A percentile compares a stretch with the other conserved stretches of the same genome.
These are phyloP conservation scores for Myrmecophaga tridactyla DNA, from an alignment of 2,113 vertebrate genomes.

Conservation along the genomic window DNA sequence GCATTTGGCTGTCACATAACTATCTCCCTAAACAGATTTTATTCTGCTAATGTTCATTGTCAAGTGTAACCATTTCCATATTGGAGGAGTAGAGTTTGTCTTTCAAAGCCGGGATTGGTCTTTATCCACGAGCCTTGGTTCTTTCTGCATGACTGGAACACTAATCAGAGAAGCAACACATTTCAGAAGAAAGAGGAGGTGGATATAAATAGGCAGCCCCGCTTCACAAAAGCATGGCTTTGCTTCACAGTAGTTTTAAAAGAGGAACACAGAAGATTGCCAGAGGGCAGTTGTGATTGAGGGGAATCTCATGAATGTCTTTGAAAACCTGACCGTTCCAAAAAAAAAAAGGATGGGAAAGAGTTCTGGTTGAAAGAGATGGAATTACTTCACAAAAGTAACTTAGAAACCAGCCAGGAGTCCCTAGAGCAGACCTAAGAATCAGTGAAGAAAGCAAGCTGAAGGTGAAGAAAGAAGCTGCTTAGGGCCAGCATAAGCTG, in stretches of 20 bases:
- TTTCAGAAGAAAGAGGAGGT: conserved; percentile 30
- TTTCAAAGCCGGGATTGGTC: conserved; percentile 52
- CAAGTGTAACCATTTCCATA: background rate
- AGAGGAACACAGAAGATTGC: conserved; percentile 21
- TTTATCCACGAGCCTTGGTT: conserved; percentile 19
- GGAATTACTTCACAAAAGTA: background rate
- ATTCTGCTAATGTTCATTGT: background rate
- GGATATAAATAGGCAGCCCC: conserved; percentile 63
- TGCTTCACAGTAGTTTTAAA: conserved; percentile 50
- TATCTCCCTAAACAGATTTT: conserved; percentile 35
- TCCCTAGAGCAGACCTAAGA: background rate
- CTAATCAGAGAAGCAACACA: conserved; percentile 52
- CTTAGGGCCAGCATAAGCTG: background rate
- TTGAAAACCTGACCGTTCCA: conserved; percentile 44
- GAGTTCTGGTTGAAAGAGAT: background rate
- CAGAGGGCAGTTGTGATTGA: conserved; percentile 41
- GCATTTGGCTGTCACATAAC: conserved; percentile 27
- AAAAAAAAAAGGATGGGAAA: background rate
- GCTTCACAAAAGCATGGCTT: conserved; percentile 37
- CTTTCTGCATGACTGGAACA: conserved; percentile 55
- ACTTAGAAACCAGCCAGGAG: background rate
- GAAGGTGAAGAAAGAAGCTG: background rate
- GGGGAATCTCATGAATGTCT: conserved; percentile 31
- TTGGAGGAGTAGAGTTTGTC: conserved; percentile 22
- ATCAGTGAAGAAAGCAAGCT: background rate